Base-by-base conservation (phyloP, 2,113 vertebrate species). In the Pitta sordida region DNA sequence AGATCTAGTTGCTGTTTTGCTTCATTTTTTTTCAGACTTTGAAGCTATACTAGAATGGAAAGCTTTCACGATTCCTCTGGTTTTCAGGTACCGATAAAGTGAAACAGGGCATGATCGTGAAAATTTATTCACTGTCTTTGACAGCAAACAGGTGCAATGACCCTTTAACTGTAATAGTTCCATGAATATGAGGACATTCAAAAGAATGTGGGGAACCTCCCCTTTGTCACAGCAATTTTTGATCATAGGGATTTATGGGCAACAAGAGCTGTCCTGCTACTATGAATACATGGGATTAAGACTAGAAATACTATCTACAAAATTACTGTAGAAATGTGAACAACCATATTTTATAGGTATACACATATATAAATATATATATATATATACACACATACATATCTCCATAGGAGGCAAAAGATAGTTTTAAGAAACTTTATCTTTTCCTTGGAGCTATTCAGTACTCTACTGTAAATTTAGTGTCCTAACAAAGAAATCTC, bases 401-500 rank as follows among this genome's bases (percentile, higher is more conserved):
- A 15, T 26, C 7, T 34, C 11, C 2, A 10, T 65, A 37, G 11
- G 21, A 74, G 32, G 17, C 2, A 83, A 81, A 88, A 74, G 44
- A 32, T 2, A 37, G 0, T 59, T 83, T 93, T 74, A 82, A 49
- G 60, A 22, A 62, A 34, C 11, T 74, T 63, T 65, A 7, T 39
- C 20, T 76, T 85, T 77, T 79, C 27, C 14, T 74, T 60, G 36
- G 39, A 41, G 29, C 11, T 22, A 7, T 78, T 69, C 9, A 37
- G 21, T 58, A 26, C n/a, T 52, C 86, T 8, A 8, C 32, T 75
- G 21, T 80, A 51, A 77, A 46, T 71, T 86, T 52, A 73, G 36
- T 49, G 67, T 43, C 10, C 3, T 80, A 95, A 92, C 86, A 95
- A 90, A 95, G 86, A 90, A 86, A 58, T 7, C 23, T 75, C 11